A percentile compares a stretch with the other conserved stretches of the same genome.
Conservation (phyloP, 2,888 invertebrate species). For the Mythimna lalbum region DNA sequence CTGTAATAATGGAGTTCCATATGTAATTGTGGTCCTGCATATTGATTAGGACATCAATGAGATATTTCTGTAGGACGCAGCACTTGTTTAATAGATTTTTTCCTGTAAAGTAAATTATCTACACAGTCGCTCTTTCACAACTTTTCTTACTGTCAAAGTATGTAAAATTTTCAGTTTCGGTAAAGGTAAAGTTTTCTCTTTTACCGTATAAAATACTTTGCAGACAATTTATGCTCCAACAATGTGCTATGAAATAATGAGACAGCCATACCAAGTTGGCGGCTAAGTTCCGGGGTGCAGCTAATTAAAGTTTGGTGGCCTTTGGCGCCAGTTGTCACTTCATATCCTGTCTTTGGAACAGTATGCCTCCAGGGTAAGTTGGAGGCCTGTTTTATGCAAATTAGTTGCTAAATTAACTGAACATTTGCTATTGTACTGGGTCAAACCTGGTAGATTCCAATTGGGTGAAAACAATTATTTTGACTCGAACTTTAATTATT, state of each 20-base stretch:
- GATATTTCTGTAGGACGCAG: constrained; percentile 6
- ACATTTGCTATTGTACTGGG: constrained; percentile 26
- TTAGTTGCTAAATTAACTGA: constrained; percentile 66
- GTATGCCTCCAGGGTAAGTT: constrained; percentile 54
- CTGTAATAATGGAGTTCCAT: constrained; percentile 40
- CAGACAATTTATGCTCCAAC: constrained; percentile 48
- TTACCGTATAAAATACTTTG: constrained; percentile 37
- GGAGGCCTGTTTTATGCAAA: constrained; percentile 66
- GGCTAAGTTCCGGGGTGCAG: constrained; percentile 66
- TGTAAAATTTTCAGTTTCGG: constrained; percentile 35
- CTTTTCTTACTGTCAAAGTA: constrained; percentile 45
- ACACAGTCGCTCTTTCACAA: constrained; percentile 30
- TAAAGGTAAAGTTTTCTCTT: constrained; percentile 44
- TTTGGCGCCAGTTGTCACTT: constrained; percentile 77
- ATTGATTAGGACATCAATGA: constrained; percentile 42
- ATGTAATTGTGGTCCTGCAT: constrained; percentile 45
- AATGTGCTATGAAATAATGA: constrained; percentile 57
- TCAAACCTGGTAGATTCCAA: constrained; percentile 8
- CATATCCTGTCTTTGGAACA: constrained; percentile 71
- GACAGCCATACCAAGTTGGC: constrained; percentile 44
- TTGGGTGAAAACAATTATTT: neutral
- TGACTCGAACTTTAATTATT: too few relatives aligned
- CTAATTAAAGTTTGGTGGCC: constrained; percentile 80
- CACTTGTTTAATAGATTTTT: constrained; percentile 4
- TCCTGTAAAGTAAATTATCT: neutral